These are phyloP conservation scores for Andrena bicolor DNA, from an alignment of 2,888 invertebrate genomes.

Conservation along the genomic window DNA sequence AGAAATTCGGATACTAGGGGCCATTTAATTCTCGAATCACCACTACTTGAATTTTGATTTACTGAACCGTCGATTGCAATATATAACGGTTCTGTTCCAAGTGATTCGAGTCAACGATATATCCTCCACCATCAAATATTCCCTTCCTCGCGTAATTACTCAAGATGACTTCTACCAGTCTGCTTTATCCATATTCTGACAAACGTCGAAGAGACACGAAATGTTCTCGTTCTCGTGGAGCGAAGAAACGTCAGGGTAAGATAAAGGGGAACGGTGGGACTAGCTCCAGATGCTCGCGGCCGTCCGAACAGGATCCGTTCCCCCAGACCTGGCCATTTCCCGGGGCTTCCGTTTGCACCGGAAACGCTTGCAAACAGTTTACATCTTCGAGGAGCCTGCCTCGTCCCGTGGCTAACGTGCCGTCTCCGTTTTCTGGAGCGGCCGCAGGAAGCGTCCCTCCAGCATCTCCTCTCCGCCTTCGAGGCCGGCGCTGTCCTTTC, in stretches of 20 bases:
- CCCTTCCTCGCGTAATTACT: too few species aligned
- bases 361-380: slow-evolving; percentile 79
- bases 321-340: slow-evolving; percentile 72
- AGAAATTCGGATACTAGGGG: too few species aligned
- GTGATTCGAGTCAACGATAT: too few species aligned
- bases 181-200: too few species aligned
- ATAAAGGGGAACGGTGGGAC: slow-evolving; percentile 12
- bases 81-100: too few species aligned
- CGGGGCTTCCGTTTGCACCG: slow-evolving; percentile 69
- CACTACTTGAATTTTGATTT: too few species aligned
- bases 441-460: slow-evolving; percentile 39
- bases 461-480: slow-evolving; percentile 17
- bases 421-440: slow-evolving; percentile 15
- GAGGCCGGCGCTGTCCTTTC: slow-evolving; percentile 17
- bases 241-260: slow-evolving; percentile 2
- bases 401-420: slow-evolving; percentile 13
- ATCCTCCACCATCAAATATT: too few species aligned
- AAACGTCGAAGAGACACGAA: too few species aligned
- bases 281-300: slow-evolving; percentile 14
- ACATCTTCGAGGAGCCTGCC: slow-evolving; percentile 68
- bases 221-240: neutral
- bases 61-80: too few species aligned
- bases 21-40: too few species aligned
- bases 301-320: slow-evolving; percentile 42
- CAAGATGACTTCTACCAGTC: too few species aligned